Base-by-base conservation (phyloP, 2,888 invertebrate genomes). In the Alitta virens region DNA sequence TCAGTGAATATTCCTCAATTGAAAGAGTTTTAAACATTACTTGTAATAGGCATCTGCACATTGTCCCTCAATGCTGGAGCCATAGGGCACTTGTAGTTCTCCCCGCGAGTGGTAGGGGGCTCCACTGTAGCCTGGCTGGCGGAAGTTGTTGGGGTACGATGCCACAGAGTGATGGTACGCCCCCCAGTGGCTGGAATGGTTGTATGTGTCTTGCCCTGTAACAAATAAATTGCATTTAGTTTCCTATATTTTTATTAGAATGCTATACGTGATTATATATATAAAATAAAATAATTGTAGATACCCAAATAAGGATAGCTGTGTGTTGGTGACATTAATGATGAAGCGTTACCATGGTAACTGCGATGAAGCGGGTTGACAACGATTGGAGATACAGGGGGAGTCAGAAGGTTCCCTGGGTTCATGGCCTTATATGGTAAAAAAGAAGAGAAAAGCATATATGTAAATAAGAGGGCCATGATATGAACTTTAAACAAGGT, bases 331-430 rank as follows among this genome's bases (percentile, higher is more conserved):
- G 40, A 24, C n/a, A 16, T 18, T 24, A 24, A 18, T 9, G 51
- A 73, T 9, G 68, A 60, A 25, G 71, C 52, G n/a, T 40, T 63
- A 5, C 42, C 57, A 51, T 64, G 70, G 9, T 65, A 59, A 42
- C 67, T 56, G 43, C 64, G 65, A 21, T 60, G 64, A 16, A 33
- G 16, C 14, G 54, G 70, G 60, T 74, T 75, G 54, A 71, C 71
- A 16, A 76, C 71, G 5, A 75, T 73, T 9, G 78, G 78, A 5
- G 78, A 78, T 21, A 77, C 72, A 14, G 76, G 78, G 16, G 78
- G 75, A 16, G 78, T 76, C 56, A 65, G 63, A 21, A 71, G 67
- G 53, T 69, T 70, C 7, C 64, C 63, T 24, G 71, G 68, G 52
- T 46, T 46, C 46, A 46, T 46, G 7, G n/a, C 21, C 46, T 46